These are phyloP conservation scores for Spicauda simplicius DNA, from an alignment of 2,888 invertebrate species.

Conservation along the genomic window DNA sequence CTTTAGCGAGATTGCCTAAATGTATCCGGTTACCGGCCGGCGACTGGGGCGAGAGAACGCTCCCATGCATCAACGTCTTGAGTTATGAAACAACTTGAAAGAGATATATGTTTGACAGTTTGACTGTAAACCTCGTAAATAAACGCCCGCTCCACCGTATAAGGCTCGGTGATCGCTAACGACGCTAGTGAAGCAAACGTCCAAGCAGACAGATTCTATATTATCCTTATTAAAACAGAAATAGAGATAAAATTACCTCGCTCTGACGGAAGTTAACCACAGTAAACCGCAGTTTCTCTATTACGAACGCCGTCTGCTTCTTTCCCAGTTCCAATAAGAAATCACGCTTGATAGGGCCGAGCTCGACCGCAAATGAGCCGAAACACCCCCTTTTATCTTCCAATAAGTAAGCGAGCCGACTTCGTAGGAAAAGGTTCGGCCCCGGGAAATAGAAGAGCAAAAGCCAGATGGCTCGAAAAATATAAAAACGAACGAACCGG, in stretches of 20 bases:
- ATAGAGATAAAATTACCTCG: slow-evolving; percentile 46
- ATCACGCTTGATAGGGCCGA: slow-evolving; percentile 73
- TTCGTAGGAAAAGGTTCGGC: slow-evolving; percentile 52
- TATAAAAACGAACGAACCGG: slow-evolving; percentile 76
- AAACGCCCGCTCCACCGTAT: slow-evolving; percentile 40
- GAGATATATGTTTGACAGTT: slow-evolving; percentile 67
- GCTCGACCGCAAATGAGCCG: slow-evolving; percentile 78
- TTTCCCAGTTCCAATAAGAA: slow-evolving; percentile 72
- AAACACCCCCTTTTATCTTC: slow-evolving; percentile 80
- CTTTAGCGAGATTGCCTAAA: slow-evolving; percentile 67
- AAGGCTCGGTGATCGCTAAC: slow-evolving; percentile 32
- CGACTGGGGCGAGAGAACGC: slow-evolving; percentile 44
- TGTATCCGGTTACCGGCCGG: slow-evolving; percentile 57
- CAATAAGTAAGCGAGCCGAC: slow-evolving; percentile 73
- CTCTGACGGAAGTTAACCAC: slow-evolving; percentile 43
- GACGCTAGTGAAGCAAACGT: slow-evolving; percentile 21
- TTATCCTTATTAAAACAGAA: slow-evolving; percentile 58
- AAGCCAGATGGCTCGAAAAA: slow-evolving; percentile 76
- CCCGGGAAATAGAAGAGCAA: slow-evolving; percentile 47
- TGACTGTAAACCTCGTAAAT: slow-evolving; percentile 48
- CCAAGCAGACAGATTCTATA: slow-evolving; percentile 40
- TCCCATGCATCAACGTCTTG: slow-evolving; percentile 72
- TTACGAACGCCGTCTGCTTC: slow-evolving; percentile 58
- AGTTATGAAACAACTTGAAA: slow-evolving; percentile 69
- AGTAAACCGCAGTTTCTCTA: slow-evolving; percentile 42